Base-by-base conservation (phyloP, 1,140 invertebrate species). In the Arion vulgaris region DNA sequence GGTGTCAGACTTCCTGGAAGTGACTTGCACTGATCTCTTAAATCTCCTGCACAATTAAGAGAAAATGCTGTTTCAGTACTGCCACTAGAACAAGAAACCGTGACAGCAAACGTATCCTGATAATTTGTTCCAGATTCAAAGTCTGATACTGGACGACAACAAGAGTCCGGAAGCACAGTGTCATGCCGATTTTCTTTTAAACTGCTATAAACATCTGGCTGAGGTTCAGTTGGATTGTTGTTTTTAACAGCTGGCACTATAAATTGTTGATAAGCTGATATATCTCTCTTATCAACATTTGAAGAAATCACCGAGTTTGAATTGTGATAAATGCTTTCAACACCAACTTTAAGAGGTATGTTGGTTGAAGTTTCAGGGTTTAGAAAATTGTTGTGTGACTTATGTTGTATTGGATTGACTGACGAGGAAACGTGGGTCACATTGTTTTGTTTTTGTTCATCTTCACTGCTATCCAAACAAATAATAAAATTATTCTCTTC, bases 401-500 rank as follows among this genome's bases (percentile, higher is more conserved):
- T 32, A 66, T 32, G 19, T 66, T 23, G 36, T 26, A 26, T 7
- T 41, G 39, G n/a, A n/a, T n/a, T n/a, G n/a, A n/a, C n/a, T n/a
- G n/a, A 41, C 0, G 71, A 7, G 7, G 4, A 41, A 15, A 45
- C n/a, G 39, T 36, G 7, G 4, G 39, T 72, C 2, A 41, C 2
- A 19, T 13, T 23, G 26, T 1, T 7, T 32, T 2, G 32, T 32
- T 32, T 11, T 23, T 23, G 19, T 34, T 36, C 78, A 71, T 71
- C 78, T 51, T 71, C 78, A 36, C 51, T 34, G 1, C 78, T 51
- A 49, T 80, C 78, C 17, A 80, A 62, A 4, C 66, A 80, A 45
- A 80, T 80, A 36, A 80, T 72, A 28, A 80, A 80, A 26, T 80
- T 62, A 32, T 71, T 80, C 4, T 71, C 78, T 71, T 80, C 78